phyloP scores from a whole-genome alignment of 2,113 vertebrate species.

The Phoxinus phoxinus region DNA sequence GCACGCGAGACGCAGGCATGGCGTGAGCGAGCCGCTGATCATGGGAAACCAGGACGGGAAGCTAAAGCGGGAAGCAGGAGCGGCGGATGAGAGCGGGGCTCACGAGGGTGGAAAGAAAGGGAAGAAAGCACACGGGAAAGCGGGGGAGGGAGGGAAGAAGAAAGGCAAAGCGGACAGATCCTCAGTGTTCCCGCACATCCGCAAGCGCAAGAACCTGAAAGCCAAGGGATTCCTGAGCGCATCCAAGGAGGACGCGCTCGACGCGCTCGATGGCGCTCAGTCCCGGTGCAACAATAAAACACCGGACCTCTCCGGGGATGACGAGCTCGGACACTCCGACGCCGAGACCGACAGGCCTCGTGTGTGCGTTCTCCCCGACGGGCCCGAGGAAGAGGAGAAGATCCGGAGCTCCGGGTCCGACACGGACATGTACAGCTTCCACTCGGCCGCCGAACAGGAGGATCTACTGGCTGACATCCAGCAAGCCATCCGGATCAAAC shows the following conservation, averaged over 20 bases:
- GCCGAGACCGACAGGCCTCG: slow-evolving; percentile 78
- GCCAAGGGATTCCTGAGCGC: slow-evolving; percentile 81
- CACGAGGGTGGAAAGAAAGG: slow-evolving; percentile 86
- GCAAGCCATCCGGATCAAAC: slow-evolving; percentile 91
- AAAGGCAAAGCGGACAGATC: slow-evolving; percentile 87
- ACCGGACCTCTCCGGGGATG: slow-evolving; percentile 90
- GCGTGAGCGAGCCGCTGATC: slow-evolving; percentile 74
- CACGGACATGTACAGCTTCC: slow-evolving; percentile 97
- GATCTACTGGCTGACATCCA: slow-evolving; percentile 97
- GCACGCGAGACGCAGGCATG: slow-evolving; percentile 69
- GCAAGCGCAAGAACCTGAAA: slow-evolving; percentile 88
- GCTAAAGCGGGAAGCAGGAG: slow-evolving; percentile 82
- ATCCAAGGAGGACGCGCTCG: slow-evolving; percentile 87
- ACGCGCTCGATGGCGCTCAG: slow-evolving; percentile 84
- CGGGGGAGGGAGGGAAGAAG: slow-evolving; percentile 78
- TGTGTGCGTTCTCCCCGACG: no score
- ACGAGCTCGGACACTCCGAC: slow-evolving; percentile 89
- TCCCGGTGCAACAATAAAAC: slow-evolving; percentile 83
- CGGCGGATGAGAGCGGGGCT: slow-evolving; percentile 81
- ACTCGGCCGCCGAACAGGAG: slow-evolving; percentile 94
- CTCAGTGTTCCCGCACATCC: slow-evolving; percentile 91
- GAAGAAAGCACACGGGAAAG: slow-evolving; percentile 77
- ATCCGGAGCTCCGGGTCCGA: slow-evolving; percentile 93
- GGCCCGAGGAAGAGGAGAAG: slow-evolving; percentile 72
- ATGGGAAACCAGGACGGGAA: slow-evolving; percentile 99